Evolutionary conservation across 2,888 invertebrate genomes (phyloP).

Genomic region (Pomacea canaliculata): DNA sequence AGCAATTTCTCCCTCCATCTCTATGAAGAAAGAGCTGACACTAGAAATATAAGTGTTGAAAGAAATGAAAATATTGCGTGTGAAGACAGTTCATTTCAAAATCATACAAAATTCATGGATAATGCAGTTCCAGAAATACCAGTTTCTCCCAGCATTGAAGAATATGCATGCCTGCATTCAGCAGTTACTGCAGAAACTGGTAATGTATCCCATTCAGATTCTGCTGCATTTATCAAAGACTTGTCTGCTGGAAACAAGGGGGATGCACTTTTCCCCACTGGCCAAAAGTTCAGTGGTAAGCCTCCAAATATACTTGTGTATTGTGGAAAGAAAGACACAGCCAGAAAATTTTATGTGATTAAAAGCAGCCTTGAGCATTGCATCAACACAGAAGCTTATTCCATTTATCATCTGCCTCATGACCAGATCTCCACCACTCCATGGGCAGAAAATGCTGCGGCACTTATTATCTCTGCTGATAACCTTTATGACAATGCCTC

Average conservation of each 20-base stretch:
- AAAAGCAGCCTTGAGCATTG: conserved; percentile 51
- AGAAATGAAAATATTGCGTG: no score
- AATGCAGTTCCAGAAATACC: no score
- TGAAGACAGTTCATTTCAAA: no score
- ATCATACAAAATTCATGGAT: no score
- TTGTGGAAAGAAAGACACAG: conserved; percentile 62
- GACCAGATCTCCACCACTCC: conserved; percentile 55
- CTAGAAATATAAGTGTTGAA: no score
- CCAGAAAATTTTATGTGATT: conserved; percentile 54
- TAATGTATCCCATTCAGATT: not conserved
- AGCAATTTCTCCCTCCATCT: no score
- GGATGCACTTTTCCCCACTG: not conserved
- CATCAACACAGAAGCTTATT: conserved; percentile 58
- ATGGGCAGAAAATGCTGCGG: conserved; percentile 63
- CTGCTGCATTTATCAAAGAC: not conserved
- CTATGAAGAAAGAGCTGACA: no score
- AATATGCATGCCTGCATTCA: no score
- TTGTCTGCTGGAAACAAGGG: not conserved
- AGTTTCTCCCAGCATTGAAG: no score
- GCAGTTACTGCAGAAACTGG: not conserved
- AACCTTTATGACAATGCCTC: conserved; percentile 53
- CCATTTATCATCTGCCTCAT: conserved; percentile 63
- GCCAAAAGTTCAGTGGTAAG: conserved; percentile 37
- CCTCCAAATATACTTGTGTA: conserved; percentile 68
- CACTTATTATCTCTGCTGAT: conserved; percentile 57